Evolutionary conservation across 2,888 invertebrate species (phyloP).

Genomic region (Eristalis arbustorum): DNA sequence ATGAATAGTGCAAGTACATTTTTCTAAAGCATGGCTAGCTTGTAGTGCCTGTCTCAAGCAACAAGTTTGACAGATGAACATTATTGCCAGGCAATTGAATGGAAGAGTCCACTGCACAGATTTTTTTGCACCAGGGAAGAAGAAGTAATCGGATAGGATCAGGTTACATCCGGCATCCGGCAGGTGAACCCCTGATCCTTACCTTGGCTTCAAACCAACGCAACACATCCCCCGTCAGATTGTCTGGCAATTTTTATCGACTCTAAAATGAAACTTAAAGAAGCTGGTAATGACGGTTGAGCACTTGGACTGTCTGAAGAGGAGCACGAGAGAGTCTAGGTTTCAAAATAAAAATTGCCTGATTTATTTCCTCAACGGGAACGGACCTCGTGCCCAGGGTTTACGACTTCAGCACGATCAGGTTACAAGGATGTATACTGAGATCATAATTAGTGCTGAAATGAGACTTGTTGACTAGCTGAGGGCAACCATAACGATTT

Average conservation of each 20-base stretch:
- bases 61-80: no score
- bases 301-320: neutral
- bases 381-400: neutral
- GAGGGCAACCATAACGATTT: neutral
- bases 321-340: neutral
- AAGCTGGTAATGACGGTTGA: neutral
- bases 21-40: no score
- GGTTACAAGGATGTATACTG: neutral
- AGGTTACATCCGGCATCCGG: neutral
- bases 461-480: neutral
- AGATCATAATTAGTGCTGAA: neutral
- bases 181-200: neutral
- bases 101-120: no score
- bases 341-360: neutral
- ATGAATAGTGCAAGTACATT: no score
- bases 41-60: no score
- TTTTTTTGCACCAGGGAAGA: neutral
- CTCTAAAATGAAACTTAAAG: neutral
- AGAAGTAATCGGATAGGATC: neutral
- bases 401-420: neutral
- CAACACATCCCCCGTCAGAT: neutral
- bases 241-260: neutral
- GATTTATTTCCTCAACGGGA: neutral
- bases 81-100: no score
- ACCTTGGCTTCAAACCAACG: no score